phyloP scores from a whole-genome alignment of 1,140 invertebrate genomes.

The Trachymyrmex cornetzi region DNA sequence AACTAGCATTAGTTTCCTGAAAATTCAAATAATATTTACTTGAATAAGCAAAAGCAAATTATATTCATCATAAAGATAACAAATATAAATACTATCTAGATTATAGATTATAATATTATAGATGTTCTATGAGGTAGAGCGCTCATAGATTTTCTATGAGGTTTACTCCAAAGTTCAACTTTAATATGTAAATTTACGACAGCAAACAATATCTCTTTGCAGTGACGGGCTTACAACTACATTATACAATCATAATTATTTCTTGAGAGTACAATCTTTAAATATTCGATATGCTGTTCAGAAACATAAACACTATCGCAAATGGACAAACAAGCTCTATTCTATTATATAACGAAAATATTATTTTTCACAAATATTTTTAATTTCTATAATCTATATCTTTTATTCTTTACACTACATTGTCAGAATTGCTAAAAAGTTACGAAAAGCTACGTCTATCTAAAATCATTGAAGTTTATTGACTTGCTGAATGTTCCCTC shows the following conservation, averaged over 20 bases:
- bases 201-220: no score
- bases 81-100: neutral
- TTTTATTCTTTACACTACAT: neutral
- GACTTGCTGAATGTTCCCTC: neutral
- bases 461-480: conserved; percentile 6
- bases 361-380: neutral
- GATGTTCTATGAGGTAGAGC: neutral
- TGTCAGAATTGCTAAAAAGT: neutral
- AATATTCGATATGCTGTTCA: no score
- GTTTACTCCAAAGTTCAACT: no score
- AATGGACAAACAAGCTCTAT: no score
- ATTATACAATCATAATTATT: no score
- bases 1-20: neutral
- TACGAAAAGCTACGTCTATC: neutral
- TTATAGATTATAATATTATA: neutral
- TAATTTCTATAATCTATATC: neutral
- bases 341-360: neutral
- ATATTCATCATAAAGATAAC: neutral
- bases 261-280: no score
- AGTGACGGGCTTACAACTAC: no score
- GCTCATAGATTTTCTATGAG: neutral
- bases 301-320: no score
- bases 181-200: no score
- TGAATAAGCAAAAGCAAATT: neutral
- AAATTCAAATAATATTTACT: neutral